phyloP scores from a whole-genome alignment of 2,113 vertebrate genomes.

The Rhadina sibilatrix region DNA sequence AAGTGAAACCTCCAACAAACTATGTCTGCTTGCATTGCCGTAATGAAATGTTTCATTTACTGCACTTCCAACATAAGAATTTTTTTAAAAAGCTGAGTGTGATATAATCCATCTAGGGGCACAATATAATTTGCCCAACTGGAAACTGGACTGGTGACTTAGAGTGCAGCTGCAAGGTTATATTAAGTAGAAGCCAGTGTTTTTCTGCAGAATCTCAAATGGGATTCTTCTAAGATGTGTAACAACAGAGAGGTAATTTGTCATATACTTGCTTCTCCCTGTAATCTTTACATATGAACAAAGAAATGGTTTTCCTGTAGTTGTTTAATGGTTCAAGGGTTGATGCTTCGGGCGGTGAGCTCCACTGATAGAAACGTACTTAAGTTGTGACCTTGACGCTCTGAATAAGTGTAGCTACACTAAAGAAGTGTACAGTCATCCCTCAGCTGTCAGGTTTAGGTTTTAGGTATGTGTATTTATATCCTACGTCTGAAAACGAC shows the following conservation, averaged over 20 bases:
- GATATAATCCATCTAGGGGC: neutral
- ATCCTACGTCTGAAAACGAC: neutral
- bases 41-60: neutral
- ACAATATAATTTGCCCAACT: neutral
- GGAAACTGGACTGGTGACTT: neutral
- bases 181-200: neutral
- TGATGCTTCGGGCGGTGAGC: neutral
- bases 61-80: neutral
- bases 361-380: neutral
- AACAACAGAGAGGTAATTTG: neutral
- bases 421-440: neutral
- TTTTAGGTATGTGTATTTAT: neutral
- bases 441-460: neutral
- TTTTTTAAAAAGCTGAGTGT: neutral
- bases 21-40: neutral
- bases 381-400: neutral
- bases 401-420: neutral
- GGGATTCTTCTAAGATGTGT: neutral
- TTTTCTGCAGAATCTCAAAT: neutral
- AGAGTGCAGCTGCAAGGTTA: neutral
- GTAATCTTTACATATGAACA: rapidly evolving
- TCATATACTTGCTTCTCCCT: neutral
- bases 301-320: neutral
- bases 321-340: neutral
- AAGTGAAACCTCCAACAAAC: neutral